phyloP scores from a whole-genome alignment of 2,113 vertebrate species.

The Gasterosteus aculeatus region DNA sequence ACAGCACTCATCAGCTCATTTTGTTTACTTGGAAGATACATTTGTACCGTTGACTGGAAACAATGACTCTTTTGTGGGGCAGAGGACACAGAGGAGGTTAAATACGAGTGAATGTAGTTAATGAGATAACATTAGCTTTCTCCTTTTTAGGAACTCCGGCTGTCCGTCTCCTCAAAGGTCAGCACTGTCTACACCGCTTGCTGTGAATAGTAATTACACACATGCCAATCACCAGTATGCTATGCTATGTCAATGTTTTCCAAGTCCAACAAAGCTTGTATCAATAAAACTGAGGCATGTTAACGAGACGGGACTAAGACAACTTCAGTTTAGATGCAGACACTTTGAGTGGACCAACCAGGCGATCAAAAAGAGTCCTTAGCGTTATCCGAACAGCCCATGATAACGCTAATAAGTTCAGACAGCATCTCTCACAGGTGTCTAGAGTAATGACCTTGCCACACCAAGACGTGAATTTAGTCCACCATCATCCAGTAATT shows the following conservation, averaged over 20 bases:
- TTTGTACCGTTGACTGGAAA: background rate
- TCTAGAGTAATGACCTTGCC: slow-evolving; percentile 52
- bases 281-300: background rate
- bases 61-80: background rate
- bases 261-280: background rate
- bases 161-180: background rate
- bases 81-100: background rate
- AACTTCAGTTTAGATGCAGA: background rate
- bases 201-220: background rate
- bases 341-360: background rate
- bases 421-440: slow-evolving; percentile 16
- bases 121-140: background rate
- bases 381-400: slow-evolving; percentile 17
- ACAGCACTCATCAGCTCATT: background rate
- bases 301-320: background rate
- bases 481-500: slow-evolving; percentile 47
- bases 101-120: background rate
- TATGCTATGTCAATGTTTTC: background rate
- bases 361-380: slow-evolving; percentile 12
- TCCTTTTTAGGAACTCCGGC: background rate
- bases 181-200: background rate
- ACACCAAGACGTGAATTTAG: slow-evolving; percentile 37
- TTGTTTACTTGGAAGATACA: background rate
- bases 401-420: slow-evolving; percentile 43
- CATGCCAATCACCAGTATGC: background rate